Evolutionary conservation across 1,140 invertebrate genomes (phyloP), one percentile per base, ranked within the genome.

Genomic region (Drosophila grimshawi): DNA sequence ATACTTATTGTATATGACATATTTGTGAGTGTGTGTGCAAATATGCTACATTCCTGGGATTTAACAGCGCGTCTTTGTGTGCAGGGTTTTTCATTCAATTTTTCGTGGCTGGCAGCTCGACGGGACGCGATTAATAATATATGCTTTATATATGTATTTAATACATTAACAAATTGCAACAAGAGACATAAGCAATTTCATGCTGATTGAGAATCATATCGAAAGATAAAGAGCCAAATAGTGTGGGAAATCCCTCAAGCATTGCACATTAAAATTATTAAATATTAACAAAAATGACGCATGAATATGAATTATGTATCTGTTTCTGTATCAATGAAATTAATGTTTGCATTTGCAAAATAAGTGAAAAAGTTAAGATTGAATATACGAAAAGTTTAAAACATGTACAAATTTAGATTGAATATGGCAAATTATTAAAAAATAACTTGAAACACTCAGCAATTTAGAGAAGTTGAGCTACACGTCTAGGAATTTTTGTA

Each of bases 41-140:
- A 88, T 88, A 85, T 88, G 86, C 85, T 73, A 89, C 67, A 89
- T 90, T 89, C 80, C 75, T 85, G 60, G 69, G 82, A 65, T 75
- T 80, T 81, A 70, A 33, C 53, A 57, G 41, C 46, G 52, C 49
- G 61, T 65, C 59, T 65, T 71, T 71, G 56, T 75, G 69, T 66
- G 48, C 68, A 61, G 55, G 55, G 70, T 67, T 63, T 89, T 88
- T 89, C 85, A 90, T 89, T 89, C 86, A 81, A 85, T 72, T 85
- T 68, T 70, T 77, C 63, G 48, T 69, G 35, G 70, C 76, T 81
- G 81, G 66, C 75, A 81, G 71, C 59, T 49, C 37, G 39, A 45
- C 10, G 5, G 10, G 29, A 48, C 30, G 57, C 30, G 11, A 46
- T 48, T 35, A 48, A 43, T 43, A 63, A 19, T 3, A 53, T 43